phyloP scores from a whole-genome alignment of 2,888 invertebrate species.

The Orthosia gothica region DNA sequence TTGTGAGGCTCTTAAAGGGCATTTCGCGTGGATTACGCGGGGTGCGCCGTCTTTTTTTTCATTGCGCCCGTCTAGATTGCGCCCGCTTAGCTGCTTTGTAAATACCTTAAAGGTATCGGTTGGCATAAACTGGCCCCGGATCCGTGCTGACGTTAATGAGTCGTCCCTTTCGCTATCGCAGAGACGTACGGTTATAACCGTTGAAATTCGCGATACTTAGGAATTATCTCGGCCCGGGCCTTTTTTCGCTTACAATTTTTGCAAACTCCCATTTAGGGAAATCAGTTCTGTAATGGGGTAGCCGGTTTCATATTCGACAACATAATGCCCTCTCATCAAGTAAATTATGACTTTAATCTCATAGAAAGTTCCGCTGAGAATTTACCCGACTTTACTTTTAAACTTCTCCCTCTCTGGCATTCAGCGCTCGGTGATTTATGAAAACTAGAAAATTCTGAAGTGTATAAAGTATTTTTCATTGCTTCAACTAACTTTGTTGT shows the following conservation, averaged over 20 bases:
- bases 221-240: slow-evolving; percentile 78
- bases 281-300: slow-evolving; percentile 78
- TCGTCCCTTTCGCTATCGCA: slow-evolving; percentile 87
- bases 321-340: slow-evolving; percentile 86
- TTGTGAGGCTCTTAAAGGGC: slow-evolving; percentile 87
- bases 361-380: slow-evolving; percentile 85
- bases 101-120: slow-evolving; percentile 90
- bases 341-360: slow-evolving; percentile 89
- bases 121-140: slow-evolving; percentile 85
- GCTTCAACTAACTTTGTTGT: slow-evolving; percentile 78
- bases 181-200: slow-evolving; percentile 86
- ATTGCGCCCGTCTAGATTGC: slow-evolving; percentile 83
- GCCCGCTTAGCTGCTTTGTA: slow-evolving; percentile 87
- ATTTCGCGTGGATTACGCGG: slow-evolving; percentile 85
- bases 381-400: slow-evolving; percentile 86
- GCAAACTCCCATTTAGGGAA: slow-evolving; percentile 79
- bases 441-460: slow-evolving; percentile 86
- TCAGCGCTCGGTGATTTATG: slow-evolving; percentile 88
- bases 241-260: slow-evolving; percentile 78
- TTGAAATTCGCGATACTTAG: slow-evolving; percentile 80
- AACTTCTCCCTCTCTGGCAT: slow-evolving; percentile 84
- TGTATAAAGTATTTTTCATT: slow-evolving; percentile 83
- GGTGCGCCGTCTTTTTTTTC: slow-evolving; percentile 81
- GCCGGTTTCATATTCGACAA: slow-evolving; percentile 84
- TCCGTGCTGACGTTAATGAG: slow-evolving; percentile 89